Conservation (phyloP, 2,113 vertebrate species). For the Pedetes capensis region DNA sequence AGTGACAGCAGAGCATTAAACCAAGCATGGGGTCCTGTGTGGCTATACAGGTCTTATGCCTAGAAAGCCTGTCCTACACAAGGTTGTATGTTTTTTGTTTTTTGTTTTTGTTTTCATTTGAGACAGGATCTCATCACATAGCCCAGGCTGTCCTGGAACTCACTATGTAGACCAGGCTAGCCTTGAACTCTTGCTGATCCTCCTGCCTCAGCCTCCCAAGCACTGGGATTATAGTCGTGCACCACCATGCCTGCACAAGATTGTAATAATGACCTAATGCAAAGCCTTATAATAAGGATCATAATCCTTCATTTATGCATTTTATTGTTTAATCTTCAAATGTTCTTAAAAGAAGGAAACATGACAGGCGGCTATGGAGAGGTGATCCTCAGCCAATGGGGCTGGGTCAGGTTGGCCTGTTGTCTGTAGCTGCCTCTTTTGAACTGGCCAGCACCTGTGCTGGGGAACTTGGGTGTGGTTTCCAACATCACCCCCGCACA, state of each 20-base stretch:
- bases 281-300: not conserved
- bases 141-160: no score
- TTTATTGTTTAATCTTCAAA: not conserved
- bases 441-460: not conserved
- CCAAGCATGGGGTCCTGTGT: not conserved
- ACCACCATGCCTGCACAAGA: no score
- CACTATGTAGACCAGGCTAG: no score
- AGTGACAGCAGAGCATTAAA: not conserved
- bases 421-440: fast-evolving
- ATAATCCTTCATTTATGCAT: not conserved
- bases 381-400: fast-evolving
- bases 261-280: not conserved
- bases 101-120: no score
- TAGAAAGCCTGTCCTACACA: not conserved
- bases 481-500: not conserved
- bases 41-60: fast-evolving
- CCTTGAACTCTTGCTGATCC: no score
- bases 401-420: not conserved
- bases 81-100: no score
- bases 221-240: no score
- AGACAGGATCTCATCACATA: no score
- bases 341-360: not conserved
- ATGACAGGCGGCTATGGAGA: not conserved
- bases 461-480: not conserved
- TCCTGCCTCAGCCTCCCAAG: no score